Conservation (phyloP, 23 tunicate species). For the Botrylloides violaceus region DNA sequence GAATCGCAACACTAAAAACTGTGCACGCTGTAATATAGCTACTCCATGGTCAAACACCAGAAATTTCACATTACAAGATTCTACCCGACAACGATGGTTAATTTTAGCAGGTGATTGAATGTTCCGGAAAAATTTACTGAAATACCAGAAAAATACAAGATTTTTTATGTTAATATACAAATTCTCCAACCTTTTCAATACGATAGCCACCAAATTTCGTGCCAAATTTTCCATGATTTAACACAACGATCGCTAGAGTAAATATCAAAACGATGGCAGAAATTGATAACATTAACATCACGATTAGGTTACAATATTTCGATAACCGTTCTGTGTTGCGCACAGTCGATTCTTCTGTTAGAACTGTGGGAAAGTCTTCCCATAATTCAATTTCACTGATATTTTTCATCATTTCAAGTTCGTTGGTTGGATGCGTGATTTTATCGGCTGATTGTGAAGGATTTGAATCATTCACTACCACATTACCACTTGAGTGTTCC, state of each 20-base stretch:
- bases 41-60: no score
- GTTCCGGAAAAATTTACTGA: no score
- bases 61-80: no score
- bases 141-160: no score
- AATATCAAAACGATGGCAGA: conserved; percentile 6
- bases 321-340: not conserved
- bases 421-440: not conserved
- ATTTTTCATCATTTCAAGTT: not conserved
- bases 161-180: no score
- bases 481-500: not conserved
- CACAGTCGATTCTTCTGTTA: not conserved
- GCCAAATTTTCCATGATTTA: conserved; percentile 14
- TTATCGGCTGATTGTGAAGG: not conserved
- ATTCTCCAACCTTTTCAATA: conserved; percentile 10
- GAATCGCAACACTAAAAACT: no score
- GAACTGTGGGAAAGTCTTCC: not conserved
- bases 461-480: not conserved
- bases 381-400: not conserved
- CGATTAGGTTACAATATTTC: conserved; percentile 13
- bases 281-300: conserved; percentile 5
- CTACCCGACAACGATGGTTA: no score
- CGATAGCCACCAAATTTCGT: not conserved
- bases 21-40: no score
- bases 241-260: not conserved
- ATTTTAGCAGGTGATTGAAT: no score